A percentile compares a stretch with the other conserved stretches of the same genome.
Evolutionary conservation across 2,113 vertebrate species (phyloP).

Genomic region (Catharus fuscescens): DNA sequence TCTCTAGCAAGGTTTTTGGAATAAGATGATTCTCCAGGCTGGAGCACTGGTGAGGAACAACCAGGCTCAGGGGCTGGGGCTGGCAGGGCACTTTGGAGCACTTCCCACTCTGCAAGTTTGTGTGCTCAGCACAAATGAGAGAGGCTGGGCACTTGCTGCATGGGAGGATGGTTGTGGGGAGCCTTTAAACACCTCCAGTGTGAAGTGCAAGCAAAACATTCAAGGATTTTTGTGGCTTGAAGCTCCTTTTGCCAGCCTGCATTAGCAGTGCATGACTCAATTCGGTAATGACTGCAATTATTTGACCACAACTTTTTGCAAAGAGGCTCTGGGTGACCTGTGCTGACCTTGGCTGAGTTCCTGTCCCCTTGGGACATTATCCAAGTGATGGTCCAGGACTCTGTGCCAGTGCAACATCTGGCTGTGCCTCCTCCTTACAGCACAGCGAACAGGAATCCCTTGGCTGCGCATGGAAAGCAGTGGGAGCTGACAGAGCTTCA

Average conservation of each 20-base stretch:
- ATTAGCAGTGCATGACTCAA: not conserved
- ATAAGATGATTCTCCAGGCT: not conserved
- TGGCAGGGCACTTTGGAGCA: not conserved
- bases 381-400: not conserved
- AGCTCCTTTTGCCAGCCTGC: not conserved
- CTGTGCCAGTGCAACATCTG: not conserved
- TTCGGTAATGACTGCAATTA: not conserved
- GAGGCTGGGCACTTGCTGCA: not conserved
- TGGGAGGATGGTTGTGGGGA: not conserved
- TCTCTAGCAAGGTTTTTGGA: not conserved
- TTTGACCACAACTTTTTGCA: not conserved
- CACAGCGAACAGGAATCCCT: not conserved
- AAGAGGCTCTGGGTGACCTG: not conserved
- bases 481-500: not conserved
- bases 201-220: not conserved
- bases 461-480: fast-evolving
- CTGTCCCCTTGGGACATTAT: not conserved
- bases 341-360: not conserved
- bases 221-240: not conserved
- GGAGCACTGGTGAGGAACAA: not conserved
- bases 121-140: not conserved
- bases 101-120: not conserved
- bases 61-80: not conserved
- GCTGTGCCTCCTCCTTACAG: not conserved
- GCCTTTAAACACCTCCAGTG: not conserved